Evolutionary conservation across 23 tunicate genomes (phyloP).

Genomic region (Styela clava): DNA sequence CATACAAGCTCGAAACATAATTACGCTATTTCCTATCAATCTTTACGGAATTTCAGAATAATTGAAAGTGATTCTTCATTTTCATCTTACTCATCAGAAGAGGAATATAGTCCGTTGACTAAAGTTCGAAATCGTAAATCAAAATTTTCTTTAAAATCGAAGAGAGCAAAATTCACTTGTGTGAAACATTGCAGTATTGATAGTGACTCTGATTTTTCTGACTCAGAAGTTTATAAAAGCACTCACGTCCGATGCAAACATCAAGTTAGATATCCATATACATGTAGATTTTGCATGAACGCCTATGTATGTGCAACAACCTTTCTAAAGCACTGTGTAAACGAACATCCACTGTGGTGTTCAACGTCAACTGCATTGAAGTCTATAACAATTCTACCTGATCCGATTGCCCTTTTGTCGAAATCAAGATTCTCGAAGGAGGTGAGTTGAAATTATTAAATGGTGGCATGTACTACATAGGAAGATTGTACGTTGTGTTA

Average conservation of each 20-base stretch:
- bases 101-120: not conserved
- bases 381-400: not conserved
- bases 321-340: not conserved
- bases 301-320: not conserved
- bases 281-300: not conserved
- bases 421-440: too few species aligned
- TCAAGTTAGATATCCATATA: not conserved
- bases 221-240: not conserved
- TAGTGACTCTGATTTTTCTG: not conserved
- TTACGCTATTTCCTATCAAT: not conserved
- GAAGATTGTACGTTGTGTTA: too few species aligned
- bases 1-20: not conserved
- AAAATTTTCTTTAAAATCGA: not conserved
- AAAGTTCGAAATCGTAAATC: not conserved
- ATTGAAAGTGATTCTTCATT: not conserved
- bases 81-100: not conserved
- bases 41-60: not conserved
- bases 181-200: not conserved
- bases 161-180: not conserved
- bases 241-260: conserved; percentile 10
- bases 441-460: too few species aligned
- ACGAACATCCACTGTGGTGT: not conserved
- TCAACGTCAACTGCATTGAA: not conserved
- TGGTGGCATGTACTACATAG: too few species aligned
- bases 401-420: too few species aligned